These are phyloP conservation scores for Phallusia fumigata DNA, from an alignment of 23 tunicate species.

Conservation along the genomic window DNA sequence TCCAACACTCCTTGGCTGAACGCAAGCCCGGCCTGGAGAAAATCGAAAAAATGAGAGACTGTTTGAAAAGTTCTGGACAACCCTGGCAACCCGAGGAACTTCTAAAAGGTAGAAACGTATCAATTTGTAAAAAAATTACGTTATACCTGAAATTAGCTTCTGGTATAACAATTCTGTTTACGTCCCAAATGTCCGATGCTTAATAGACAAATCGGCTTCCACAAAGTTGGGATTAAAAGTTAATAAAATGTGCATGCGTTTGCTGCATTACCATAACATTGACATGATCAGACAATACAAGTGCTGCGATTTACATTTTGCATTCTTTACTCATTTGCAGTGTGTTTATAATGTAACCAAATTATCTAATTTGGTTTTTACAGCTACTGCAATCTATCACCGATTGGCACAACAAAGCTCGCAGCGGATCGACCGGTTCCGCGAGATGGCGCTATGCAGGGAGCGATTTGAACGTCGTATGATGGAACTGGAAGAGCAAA, in stretches of 20 bases:
- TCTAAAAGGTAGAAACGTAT: conserved; percentile 61
- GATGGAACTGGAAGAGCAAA: conserved; percentile 44
- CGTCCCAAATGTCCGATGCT: background rate
- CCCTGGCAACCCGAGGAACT: conserved; percentile 98
- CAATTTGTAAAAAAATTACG: too few species aligned
- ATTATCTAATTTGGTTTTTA: too few species aligned
- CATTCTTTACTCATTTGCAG: too few species aligned
- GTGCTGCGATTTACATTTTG: too few species aligned
- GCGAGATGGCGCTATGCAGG: conserved; percentile 54
- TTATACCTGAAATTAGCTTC: background rate
- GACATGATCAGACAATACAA: too few species aligned
- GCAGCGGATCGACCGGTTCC: conserved; percentile 69
- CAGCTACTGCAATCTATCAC: conserved; percentile 90
- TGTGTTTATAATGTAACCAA: too few species aligned
- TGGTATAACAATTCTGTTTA: background rate
- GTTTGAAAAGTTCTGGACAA: conserved; percentile 89
- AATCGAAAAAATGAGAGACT: conserved; percentile 89
- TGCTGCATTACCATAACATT: too few species aligned
- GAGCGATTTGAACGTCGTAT: conserved; percentile 71
- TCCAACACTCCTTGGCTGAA: conserved; percentile 40
- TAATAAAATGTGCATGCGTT: too few species aligned
- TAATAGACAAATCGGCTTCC: too few species aligned
- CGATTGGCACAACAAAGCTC: conserved; percentile 59
- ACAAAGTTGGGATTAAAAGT: too few species aligned
- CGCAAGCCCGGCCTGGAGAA: conserved; percentile 53